Conservation (phyloP, 35 echinoderm and acorn worm species). For the Lytechinus pictus region DNA sequence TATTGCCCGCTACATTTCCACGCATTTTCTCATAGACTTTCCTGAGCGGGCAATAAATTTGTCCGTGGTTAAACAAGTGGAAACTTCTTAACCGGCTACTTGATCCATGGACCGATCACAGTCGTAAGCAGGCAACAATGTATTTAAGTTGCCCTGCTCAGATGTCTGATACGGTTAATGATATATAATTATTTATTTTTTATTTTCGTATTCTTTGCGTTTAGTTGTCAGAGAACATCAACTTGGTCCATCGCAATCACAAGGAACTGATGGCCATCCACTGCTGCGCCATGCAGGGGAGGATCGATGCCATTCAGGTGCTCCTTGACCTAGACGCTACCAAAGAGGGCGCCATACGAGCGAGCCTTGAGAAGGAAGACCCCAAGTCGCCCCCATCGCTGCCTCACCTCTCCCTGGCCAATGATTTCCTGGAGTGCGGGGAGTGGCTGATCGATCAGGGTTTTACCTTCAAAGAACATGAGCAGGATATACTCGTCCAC, state of each 20-base stretch:
- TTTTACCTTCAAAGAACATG: constrained; percentile 86
- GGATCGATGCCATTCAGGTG: constrained; percentile 83
- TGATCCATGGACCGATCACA: no score
- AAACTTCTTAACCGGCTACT: no score
- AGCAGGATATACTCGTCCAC: constrained; percentile 91
- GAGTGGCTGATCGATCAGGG: constrained; percentile 84
- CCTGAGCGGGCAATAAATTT: no score
- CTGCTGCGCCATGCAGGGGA: constrained; percentile 99
- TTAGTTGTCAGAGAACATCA: constrained; percentile 81
- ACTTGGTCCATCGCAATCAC: constrained; percentile 83
- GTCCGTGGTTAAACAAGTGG: no score
- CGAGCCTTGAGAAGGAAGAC: constrained; percentile 66
- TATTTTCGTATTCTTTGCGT: neutral
- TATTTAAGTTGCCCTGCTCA: no score
- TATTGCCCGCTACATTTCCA: no score
- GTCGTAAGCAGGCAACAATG: no score
- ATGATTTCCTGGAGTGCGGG: constrained; percentile 90
- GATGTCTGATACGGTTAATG: no score
- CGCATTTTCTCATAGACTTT: no score
- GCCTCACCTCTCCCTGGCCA: constrained; percentile 87
- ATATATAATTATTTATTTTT: no score
- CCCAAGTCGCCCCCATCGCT: constrained; percentile 74
- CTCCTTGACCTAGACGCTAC: constrained; percentile 73
- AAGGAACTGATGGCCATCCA: constrained; percentile 93
- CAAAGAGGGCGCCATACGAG: constrained; percentile 52